Percentiles rank a stretch among this genome's conserved stretches.
Conservation (phyloP, 2,888 invertebrate species). For the Zonitis immaculata region DNA sequence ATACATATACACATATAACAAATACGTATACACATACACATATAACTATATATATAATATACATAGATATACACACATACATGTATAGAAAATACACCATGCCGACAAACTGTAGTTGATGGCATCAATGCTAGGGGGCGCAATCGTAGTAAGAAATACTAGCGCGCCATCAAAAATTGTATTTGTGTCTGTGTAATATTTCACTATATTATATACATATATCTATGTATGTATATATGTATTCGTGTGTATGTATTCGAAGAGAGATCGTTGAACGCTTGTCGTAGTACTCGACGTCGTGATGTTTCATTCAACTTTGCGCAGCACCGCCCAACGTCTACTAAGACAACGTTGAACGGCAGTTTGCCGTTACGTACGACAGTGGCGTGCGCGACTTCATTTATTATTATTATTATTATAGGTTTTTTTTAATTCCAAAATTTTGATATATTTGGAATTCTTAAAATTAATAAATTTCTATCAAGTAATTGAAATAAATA, state of each 20-base stretch:
- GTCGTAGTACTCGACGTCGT: conserved; percentile 41
- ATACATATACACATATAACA: background rate
- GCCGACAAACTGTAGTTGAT: conserved; percentile 35
- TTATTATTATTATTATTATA: too few species aligned
- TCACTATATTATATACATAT: background rate
- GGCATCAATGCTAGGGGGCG: conserved; percentile 40
- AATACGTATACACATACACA: conserved; percentile 12
- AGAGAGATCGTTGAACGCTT: conserved; percentile 47
- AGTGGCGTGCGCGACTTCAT: background rate
- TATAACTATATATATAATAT: background rate
- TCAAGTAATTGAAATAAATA: too few species aligned
- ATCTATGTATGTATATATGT: background rate
- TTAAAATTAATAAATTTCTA: too few species aligned
- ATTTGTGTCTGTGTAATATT: too few species aligned
- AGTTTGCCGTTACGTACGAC: conserved; percentile 34
- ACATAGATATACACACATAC: conserved; percentile 4
- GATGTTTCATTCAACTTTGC: conserved; percentile 45
- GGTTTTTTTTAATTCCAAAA: too few species aligned
- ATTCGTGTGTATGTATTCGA: conserved; percentile 20
- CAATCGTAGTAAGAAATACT: conserved; percentile 26
- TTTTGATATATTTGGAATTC: too few species aligned
- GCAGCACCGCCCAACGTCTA: conserved; percentile 47
- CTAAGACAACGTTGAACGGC: conserved; percentile 25
- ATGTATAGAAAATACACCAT: conserved; percentile 28
- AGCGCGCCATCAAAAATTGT: conserved; percentile 17